A percentile compares a stretch with the other conserved stretches of the same genome.
phyloP scores from a whole-genome alignment of 2,113 vertebrate genomes.

The Climacteris rufus region DNA sequence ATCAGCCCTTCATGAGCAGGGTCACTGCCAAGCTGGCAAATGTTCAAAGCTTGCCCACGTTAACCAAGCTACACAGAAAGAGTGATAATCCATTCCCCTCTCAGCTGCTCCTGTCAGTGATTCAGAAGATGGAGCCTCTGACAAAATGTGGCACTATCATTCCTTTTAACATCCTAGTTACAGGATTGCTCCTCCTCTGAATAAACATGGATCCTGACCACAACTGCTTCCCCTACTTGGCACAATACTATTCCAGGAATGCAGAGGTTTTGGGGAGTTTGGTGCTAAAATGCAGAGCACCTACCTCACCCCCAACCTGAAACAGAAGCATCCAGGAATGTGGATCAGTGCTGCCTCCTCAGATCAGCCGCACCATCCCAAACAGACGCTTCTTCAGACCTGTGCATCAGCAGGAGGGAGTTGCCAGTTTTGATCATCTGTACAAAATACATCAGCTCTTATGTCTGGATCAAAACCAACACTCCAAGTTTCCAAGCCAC shows the following conservation, averaged over 20 bases:
- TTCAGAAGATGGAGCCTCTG: slow-evolving; percentile 46
- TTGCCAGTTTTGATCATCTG: slow-evolving; percentile 71
- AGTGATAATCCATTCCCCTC: neutral
- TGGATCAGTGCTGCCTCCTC: slow-evolving; percentile 69
- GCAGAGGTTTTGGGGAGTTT: slow-evolving; percentile 67
- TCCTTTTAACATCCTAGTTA: neutral
- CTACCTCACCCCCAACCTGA: slow-evolving; percentile 69
- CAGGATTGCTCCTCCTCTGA: slow-evolving; percentile 39
- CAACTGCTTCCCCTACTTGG: slow-evolving; percentile 30
- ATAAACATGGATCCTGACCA: slow-evolving; percentile 25
- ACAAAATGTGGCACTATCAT: neutral
- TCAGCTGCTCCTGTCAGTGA: slow-evolving; percentile 26
- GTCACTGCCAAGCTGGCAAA: neutral
- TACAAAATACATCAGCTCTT: slow-evolving; percentile 69
- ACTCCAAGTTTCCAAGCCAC: slow-evolving; percentile 53
- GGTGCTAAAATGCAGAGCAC: slow-evolving; percentile 70
- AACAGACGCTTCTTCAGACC: slow-evolving; percentile 68
- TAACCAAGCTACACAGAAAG: slow-evolving; percentile 1
- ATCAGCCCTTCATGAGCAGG: slow-evolving; percentile 21
- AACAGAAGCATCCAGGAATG: slow-evolving; percentile 71
- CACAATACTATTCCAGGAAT: slow-evolving; percentile 58
- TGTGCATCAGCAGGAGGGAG: slow-evolving; percentile 68
- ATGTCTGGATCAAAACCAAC: slow-evolving; percentile 65
- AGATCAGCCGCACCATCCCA: slow-evolving; percentile 66
- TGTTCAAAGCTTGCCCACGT: neutral